Evolutionary conservation across 1,140 invertebrate species (phyloP), one percentile per base, ranked within the genome.

Genomic region (Trichoplusia ni): DNA sequence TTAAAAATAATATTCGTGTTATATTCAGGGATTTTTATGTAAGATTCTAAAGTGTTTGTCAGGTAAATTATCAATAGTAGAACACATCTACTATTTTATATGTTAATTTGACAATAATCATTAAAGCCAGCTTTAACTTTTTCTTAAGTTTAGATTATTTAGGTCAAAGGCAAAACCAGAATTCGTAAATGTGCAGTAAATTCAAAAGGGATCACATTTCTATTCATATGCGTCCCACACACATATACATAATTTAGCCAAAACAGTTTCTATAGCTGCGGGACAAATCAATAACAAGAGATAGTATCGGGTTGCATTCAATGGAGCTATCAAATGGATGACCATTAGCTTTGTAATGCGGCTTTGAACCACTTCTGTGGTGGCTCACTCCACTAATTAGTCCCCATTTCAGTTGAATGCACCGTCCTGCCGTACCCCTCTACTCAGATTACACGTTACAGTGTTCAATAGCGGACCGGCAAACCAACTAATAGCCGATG

Each of bases 311-410:
- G 33, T 33, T 27, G 31, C 51, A 67, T 56, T 67, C 37, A 67
- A 67, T 67, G 49, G 40, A 6, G 11, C 49, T 54, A 56, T 58
- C 53, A 65, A 66, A 63, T 66, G 47, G 58, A 59, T 62, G 38
- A 44, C 59, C 59, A 69, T 65, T 65, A 70, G 58, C 68, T 70
- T 70, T 70, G 69, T 67, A 60, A 53, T 60, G 46, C 33, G 56
- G 67, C 42, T 56, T 60, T 47, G 23, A 37, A 40, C 31, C 47
- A 60, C 47, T 64, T 63, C 46, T 51, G 54, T 61, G 54, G 54
- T 29, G 27, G 40, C 23, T 59, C 63, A 42, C 40, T 66, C 35
- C 25, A 16, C 64, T 71, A 71, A 71, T 71, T 71, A 71, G 64
- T 67, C 38, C 33, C 59, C 54, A 44, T 37, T 33, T 58, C 31